Percentiles rank a stretch among this genome's conserved stretches.
Conservation (phyloP, 1,140 invertebrate genomes). For the Drosophila prosaltans region DNA sequence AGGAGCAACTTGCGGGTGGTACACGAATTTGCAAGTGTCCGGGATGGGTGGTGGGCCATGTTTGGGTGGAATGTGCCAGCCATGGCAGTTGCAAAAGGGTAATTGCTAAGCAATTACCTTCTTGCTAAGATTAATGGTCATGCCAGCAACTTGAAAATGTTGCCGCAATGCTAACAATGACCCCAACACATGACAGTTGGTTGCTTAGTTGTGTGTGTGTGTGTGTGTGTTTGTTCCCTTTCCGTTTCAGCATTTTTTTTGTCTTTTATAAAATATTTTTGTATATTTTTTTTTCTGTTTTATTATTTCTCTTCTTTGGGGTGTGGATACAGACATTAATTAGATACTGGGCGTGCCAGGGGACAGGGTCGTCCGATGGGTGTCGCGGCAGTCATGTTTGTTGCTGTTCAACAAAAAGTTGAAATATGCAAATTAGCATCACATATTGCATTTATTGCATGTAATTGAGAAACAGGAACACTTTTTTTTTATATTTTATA, state of each 20-base stretch:
- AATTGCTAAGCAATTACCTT: slow-evolving; percentile 81
- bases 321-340: slow-evolving; percentile 46
- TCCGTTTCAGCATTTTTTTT: neutral
- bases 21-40: slow-evolving; percentile 53
- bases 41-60: neutral
- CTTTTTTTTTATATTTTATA: slow-evolving; percentile 19
- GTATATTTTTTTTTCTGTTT: neutral
- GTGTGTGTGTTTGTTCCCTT: no score
- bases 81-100: slow-evolving; percentile 58
- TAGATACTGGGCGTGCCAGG: slow-evolving; percentile 45
- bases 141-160: slow-evolving; percentile 63
- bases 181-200: slow-evolving; percentile 51
- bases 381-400: neutral
- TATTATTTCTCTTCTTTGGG: slow-evolving; percentile 2
- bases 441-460: slow-evolving; percentile 31
- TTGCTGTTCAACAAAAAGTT: slow-evolving; percentile 32
- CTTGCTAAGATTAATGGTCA: slow-evolving; percentile 60
- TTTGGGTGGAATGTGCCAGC: neutral
- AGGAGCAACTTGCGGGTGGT: slow-evolving; percentile 21
- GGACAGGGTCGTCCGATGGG: neutral
- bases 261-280: neutral
- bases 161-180: slow-evolving; percentile 77
- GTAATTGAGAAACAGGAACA: slow-evolving; percentile 29
- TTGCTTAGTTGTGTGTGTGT: slow-evolving; percentile 8
- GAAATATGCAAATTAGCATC: slow-evolving; percentile 50